Percentiles rank a stretch among this genome's conserved stretches.
phyloP scores from a whole-genome alignment of 2,797 vertebrate species.

The Intellagama lesueurii region DNA sequence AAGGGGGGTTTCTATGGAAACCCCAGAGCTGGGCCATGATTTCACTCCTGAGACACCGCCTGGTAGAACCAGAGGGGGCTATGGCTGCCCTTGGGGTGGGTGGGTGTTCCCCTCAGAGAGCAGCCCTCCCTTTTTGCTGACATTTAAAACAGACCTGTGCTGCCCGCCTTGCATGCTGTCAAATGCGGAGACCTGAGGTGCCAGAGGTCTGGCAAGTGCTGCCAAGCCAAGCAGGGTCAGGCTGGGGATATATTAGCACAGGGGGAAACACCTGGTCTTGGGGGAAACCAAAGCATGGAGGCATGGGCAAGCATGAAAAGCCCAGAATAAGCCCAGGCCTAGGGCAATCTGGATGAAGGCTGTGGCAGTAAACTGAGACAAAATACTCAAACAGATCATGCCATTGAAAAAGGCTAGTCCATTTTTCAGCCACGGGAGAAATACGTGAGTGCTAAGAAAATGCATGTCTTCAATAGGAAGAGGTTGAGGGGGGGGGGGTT shows the following conservation, averaged over 20 bases:
- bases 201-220: not conserved
- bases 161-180: not conserved
- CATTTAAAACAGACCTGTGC: not conserved
- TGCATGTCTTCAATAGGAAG: not conserved
- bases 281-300: not conserved
- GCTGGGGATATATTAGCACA: not conserved
- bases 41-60: not conserved
- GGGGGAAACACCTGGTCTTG: not conserved
- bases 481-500: no score
- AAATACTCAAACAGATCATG: conserved; percentile 17
- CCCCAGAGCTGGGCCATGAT: not conserved
- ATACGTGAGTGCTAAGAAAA: not conserved
- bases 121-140: accelerated
- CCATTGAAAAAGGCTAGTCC: not conserved
- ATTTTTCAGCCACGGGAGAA: not conserved
- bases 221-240: not conserved
- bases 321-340: not conserved
- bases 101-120: not conserved
- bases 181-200: not conserved
- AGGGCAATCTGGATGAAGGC: not conserved
- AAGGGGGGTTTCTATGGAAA: not conserved
- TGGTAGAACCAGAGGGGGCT: not conserved
- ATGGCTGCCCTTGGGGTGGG: accelerated
- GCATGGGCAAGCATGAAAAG: not conserved
- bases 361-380: not conserved